Base-by-base conservation (phyloP, 2,113 vertebrate genomes). In the Halcyon senegalensis region DNA sequence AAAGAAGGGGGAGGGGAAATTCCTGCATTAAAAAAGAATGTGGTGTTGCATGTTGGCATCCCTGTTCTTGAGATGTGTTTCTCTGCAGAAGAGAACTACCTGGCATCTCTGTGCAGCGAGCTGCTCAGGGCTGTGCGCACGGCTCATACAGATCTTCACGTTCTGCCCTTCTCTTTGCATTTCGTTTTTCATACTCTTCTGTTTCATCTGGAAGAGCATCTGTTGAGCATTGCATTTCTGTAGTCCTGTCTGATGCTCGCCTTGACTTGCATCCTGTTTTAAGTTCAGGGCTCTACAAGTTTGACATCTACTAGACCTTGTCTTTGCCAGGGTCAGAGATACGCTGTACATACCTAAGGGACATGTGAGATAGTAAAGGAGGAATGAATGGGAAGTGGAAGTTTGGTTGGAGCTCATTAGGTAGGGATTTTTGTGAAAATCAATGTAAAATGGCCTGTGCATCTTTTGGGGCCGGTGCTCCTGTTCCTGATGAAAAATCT, bases 101-200 rank as follows among this genome's bases (percentile, higher is more conserved):
- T 0, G 20, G 30, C 35, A 76, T 81, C 59, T 91, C 35, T 1
- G 0, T 8, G 13, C 1, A 1, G 15, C 19, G 66, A 14, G 10
- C 18, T 84, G 44, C 62, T 82, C 68, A 20, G 30, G 1, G 2
- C 67, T 69, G 73, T 11, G 24, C 33, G 12, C 21, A 6, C 11
- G 4, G 41, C 51, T 84, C 0, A 0, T 48, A 25, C 17, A 70
- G 4, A 44, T 63, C 35, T 82, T 87, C n/a, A 17, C 56, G 28
- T 3, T 66, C 39, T 81, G 10, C 56, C 27, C 13, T 43, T 53
- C 51, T 53, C 35, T 37, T 59, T 68, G 37, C 9, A 1, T 13
- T 77, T 62, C 0, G 14, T 43, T 91, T 74, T 25, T 80, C 8
- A 3, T 51, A 48, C 10, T 91, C 31, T 63, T 64, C 33, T 77